Evolutionary conservation across 2,888 invertebrate genomes (phyloP).

Genomic region (Drosophila infuscata): DNA sequence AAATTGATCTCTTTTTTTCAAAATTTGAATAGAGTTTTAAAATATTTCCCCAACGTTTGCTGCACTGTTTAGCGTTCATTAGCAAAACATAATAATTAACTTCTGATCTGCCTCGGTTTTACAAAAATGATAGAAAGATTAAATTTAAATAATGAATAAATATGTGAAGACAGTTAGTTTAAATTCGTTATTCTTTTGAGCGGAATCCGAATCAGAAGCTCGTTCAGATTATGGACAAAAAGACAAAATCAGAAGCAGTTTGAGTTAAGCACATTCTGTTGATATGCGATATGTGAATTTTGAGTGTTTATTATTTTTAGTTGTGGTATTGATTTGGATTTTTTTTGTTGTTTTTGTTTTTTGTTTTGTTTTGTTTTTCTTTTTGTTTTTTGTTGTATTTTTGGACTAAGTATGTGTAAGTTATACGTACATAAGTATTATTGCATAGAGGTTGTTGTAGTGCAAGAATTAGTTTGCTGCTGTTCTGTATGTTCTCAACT

Average conservation of each 20-base stretch:
- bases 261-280: constrained; percentile 32
- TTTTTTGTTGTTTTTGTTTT: neutral
- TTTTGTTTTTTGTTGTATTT: constrained; percentile 6
- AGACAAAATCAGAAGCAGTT: constrained; percentile 34
- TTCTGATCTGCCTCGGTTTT: neutral
- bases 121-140: neutral
- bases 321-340: neutral
- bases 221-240: constrained; percentile 11
- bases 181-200: constrained; percentile 23
- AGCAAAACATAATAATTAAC: neutral
- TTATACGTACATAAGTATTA: constrained; percentile 36
- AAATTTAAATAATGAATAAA: neutral
- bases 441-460: constrained; percentile 32
- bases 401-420: constrained; percentile 36
- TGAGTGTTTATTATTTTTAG: constrained; percentile 24
- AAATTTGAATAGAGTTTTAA: neutral
- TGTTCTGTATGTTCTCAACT: constrained; percentile 16
- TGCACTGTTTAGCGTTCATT: neutral
- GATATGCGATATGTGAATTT: constrained; percentile 62
- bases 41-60: neutral
- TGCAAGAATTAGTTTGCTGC: constrained; percentile 9
- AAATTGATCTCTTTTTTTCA: constrained; percentile 8
- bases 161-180: constrained; percentile 19
- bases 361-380: neutral
- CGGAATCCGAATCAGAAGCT: constrained; percentile 45